Conservation (phyloP, 2,113 vertebrate genomes). For the Saccopteryx bilineata region DNA sequence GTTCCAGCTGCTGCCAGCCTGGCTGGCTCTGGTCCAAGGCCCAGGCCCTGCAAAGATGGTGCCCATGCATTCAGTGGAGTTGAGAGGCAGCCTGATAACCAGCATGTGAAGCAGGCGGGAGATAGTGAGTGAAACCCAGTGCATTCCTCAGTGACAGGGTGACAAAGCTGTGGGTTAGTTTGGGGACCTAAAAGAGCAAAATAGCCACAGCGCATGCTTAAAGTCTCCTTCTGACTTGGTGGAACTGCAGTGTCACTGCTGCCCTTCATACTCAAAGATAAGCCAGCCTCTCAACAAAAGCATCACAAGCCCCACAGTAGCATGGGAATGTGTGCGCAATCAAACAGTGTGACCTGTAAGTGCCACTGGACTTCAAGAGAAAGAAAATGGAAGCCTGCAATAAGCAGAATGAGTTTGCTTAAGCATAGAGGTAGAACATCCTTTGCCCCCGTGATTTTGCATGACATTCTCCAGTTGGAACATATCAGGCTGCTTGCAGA, state of each 20-base stretch:
- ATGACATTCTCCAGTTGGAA: not conserved
- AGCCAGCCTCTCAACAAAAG: not conserved
- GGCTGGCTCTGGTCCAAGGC: not conserved
- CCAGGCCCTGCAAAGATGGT: not conserved
- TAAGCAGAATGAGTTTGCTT: not conserved
- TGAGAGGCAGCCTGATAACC: not conserved
- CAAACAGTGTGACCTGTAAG: fast-evolving
- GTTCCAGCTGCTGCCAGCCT: not conserved
- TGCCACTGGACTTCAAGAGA: not conserved
- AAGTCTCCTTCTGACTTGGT: not conserved
- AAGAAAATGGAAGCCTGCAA: not conserved
- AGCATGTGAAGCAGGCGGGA: not conserved
- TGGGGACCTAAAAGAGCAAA: not conserved
- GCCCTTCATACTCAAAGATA: not conserved
- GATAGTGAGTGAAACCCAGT: not conserved
- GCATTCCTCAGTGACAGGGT: not conserved
- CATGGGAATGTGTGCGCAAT: too few species aligned
- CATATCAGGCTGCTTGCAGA: not conserved
- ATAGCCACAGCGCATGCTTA: not conserved
- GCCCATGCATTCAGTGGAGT: fast-evolving
- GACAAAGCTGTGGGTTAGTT: not conserved
- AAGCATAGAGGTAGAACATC: not conserved
- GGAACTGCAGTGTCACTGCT: not conserved
- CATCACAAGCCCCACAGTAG: not conserved
- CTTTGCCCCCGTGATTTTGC: not conserved